A percentile compares a stretch with the other conserved stretches of the same genome.
phyloP scores from a whole-genome alignment of 1,140 invertebrate species.

The Diploscapter pachys region DNA sequence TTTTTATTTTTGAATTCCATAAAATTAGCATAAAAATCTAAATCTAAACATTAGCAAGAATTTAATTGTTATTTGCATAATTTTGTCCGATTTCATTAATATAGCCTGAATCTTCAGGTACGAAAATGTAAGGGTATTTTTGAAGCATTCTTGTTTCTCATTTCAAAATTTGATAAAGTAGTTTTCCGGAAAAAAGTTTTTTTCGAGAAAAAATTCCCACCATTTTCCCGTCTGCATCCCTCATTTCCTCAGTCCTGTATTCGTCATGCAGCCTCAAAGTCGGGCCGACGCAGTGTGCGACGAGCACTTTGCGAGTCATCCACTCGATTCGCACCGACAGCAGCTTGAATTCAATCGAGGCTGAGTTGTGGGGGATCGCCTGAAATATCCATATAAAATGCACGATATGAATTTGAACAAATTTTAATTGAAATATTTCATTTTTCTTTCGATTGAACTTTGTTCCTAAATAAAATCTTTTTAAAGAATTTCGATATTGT shows the following conservation, averaged over 20 bases:
- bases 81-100: no score
- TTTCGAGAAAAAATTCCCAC: neutral
- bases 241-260: constrained; percentile 25
- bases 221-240: constrained; percentile 3
- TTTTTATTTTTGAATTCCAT: neutral
- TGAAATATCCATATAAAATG: constrained; percentile 20
- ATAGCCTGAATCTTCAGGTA: neutral
- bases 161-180: neutral
- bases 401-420: no score
- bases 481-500: no score
- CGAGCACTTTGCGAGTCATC: constrained; percentile 52
- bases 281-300: constrained; percentile 42
- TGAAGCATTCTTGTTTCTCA: neutral
- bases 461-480: no score
- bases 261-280: constrained; percentile 42
- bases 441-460: no score
- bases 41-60: neutral
- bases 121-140: neutral
- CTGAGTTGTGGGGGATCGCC: constrained; percentile 46
- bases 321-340: constrained; percentile 49
- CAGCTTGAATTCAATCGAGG: constrained; percentile 38
- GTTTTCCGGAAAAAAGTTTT: no score
- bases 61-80: neutral
- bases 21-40: no score
- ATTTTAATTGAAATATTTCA: no score